Percentiles rank a stretch among this genome's conserved stretches.
Evolutionary conservation across 2,888 invertebrate genomes (phyloP).

Genomic region (Zygaena filipendulae): DNA sequence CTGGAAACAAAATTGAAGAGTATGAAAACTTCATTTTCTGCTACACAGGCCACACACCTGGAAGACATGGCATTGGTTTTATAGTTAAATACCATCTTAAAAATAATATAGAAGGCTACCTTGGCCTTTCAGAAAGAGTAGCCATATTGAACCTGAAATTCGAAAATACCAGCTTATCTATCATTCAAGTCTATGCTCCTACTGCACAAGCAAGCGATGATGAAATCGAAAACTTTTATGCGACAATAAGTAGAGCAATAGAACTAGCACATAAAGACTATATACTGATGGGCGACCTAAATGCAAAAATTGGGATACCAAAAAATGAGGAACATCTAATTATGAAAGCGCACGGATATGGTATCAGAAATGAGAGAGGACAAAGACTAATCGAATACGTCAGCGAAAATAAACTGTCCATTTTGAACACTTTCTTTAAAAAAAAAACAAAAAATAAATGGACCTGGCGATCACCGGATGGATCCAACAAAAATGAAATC

Average conservation of each 20-base stretch:
- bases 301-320: conserved; percentile 17
- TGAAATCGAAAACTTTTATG: conserved; percentile 14
- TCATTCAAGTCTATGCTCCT: conserved; percentile 18
- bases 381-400: conserved; percentile 18
- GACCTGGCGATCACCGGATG: conserved; percentile 18
- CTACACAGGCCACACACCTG: conserved; percentile 17
- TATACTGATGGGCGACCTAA: conserved; percentile 17
- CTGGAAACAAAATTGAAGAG: conserved; percentile 19
- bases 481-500: conserved; percentile 16
- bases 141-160: conserved; percentile 14
- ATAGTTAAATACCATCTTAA: conserved; percentile 16
- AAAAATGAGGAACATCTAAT: conserved; percentile 14
- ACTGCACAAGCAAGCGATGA: conserved; percentile 13
- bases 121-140: conserved; percentile 18
- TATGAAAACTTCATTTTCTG: conserved; percentile 18
- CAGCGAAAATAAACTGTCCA: conserved; percentile 16
- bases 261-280: conserved; percentile 9
- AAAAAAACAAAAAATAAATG: conserved; percentile 16
- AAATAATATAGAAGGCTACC: conserved; percentile 16
- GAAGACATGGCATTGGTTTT: conserved; percentile 18
- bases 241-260: conserved; percentile 9
- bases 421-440: conserved; percentile 17
- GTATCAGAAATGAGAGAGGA: conserved; percentile 18
- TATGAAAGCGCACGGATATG: conserved; percentile 14
- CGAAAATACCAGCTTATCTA: conserved; percentile 4